These are phyloP conservation scores for Zelleria hepariella DNA, from an alignment of 2,888 invertebrate genomes.

Conservation along the genomic window DNA sequence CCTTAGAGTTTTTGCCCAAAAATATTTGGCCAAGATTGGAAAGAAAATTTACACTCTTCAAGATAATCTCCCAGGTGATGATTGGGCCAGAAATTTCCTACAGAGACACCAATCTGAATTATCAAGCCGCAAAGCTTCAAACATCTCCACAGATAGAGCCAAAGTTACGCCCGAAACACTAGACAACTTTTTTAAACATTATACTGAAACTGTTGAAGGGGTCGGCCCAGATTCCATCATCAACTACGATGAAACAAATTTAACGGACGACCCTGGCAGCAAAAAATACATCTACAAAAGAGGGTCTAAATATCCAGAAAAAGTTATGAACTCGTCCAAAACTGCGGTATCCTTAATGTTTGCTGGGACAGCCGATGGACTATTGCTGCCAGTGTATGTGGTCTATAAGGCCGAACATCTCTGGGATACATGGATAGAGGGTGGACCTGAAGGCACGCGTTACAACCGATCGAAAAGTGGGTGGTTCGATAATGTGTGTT, in stretches of 20 bases:
- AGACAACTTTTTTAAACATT: no score
- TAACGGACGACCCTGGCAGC: neutral
- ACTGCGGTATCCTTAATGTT: constrained; percentile 34
- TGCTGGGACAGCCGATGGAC: constrained; percentile 32
- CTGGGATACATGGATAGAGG: constrained; percentile 36
- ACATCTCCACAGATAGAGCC: no score
- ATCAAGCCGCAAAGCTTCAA: no score
- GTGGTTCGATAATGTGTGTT: constrained; percentile 32
- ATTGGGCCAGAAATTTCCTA: no score
- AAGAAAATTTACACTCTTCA: no score
- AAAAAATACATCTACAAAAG: neutral
- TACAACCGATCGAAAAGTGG: constrained; percentile 38
- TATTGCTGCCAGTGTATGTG: constrained; percentile 35
- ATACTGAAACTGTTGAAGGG: no score
- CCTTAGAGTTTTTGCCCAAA: neutral
- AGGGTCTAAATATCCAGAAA: constrained; percentile 23
- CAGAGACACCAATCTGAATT: no score
- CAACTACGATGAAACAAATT: neutral
- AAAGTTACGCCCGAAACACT: no score
- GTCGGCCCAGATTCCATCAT: neutral
- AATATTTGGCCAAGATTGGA: neutral
- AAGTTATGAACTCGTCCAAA: constrained; percentile 32
- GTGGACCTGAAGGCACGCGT: constrained; percentile 30
- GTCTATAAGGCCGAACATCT: constrained; percentile 40
- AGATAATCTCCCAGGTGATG: no score